A percentile compares a stretch with the other conserved stretches of the same genome.
phyloP scores from a whole-genome alignment of 2,113 vertebrate genomes.

The Lota lota region DNA sequence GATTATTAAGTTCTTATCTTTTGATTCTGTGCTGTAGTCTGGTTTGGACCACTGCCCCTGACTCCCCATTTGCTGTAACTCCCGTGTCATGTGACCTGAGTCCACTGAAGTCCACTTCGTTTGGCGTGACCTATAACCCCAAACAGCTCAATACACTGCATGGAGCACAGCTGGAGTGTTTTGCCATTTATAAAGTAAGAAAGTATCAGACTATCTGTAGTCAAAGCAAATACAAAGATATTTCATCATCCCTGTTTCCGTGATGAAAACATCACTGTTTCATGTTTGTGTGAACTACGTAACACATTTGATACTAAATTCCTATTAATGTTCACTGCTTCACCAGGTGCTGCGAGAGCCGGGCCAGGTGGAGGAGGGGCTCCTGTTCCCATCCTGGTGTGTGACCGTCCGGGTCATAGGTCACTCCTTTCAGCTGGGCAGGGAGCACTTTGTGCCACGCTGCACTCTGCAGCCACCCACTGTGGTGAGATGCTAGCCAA shows the following conservation, averaged over 20 bases:
- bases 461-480: slow-evolving; percentile 73
- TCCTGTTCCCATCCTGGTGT: slow-evolving; percentile 83
- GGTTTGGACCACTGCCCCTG: slow-evolving; percentile 72
- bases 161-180: slow-evolving; percentile 84
- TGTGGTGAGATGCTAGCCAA: slow-evolving; percentile 54
- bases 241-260: no score
- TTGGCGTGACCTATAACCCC: slow-evolving; percentile 80
- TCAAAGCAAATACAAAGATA: no score
- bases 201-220: not conserved
- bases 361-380: slow-evolving; percentile 64
- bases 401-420: slow-evolving; percentile 79
- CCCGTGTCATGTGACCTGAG: slow-evolving; percentile 77
- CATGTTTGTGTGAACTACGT: no score
- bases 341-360: slow-evolving; percentile 71
- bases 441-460: slow-evolving; percentile 76
- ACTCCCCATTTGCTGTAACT: slow-evolving; percentile 74
- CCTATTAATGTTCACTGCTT: not conserved
- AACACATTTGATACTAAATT: no score
- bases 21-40: slow-evolving; percentile 50
- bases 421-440: slow-evolving; percentile 74
- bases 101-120: slow-evolving; percentile 81
- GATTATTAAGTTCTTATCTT: not conserved
- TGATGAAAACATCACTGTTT: no score
- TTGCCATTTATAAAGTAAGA: slow-evolving; percentile 82
- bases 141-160: slow-evolving; percentile 75